Base-by-base conservation (phyloP, 2,797 vertebrate species). In the Lacerta bilineata region DNA sequence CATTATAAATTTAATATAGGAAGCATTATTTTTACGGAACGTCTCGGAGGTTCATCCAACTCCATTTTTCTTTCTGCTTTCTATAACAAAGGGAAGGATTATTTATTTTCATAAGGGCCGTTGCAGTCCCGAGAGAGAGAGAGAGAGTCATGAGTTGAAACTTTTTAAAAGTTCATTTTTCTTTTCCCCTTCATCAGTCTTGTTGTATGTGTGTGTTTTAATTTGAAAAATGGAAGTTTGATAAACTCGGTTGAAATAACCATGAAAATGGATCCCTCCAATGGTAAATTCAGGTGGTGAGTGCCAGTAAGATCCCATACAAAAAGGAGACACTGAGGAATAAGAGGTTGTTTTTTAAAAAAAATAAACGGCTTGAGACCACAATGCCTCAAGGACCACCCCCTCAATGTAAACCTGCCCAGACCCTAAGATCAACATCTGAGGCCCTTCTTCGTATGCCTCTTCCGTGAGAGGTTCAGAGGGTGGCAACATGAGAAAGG, bases 1-100 rank as follows among this genome's bases (percentile, higher is more conserved):
- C 72, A 74, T 55, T 29, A 64, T 0, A 66, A 87, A 84, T 88
- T 93, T 82, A 50, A 88, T 79, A 89, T 88, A 29, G 59, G 85
- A 29, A 90, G 80, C 86, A 8, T 80, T 59, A 1, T 23, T 75
- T 86, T 83, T 78, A 90, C 71, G 82, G 78, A 39, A 88, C n/a
- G 55, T 61, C 41, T 68, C 39, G 29, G 41, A 90, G 72, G 2
- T 55, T 69, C 5, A n/a, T 80, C 29, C 64, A 5, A 1, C 90
- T 74, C 46, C 75, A 77, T 55, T 61, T 83, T 18, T 78, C 33
- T 76, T 86, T 64, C 85, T 79, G 27, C 20, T 88, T 89, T 55
- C 55, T 27, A 79, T 2, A 6, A 86, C 36, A 90, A 66, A 90
- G 55, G 36, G 81, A 90, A 89, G 75, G 88, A 80, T 10, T 33